Base-by-base conservation (phyloP, 2,888 invertebrate species). In the Ichneumoninae sp. region DNA sequence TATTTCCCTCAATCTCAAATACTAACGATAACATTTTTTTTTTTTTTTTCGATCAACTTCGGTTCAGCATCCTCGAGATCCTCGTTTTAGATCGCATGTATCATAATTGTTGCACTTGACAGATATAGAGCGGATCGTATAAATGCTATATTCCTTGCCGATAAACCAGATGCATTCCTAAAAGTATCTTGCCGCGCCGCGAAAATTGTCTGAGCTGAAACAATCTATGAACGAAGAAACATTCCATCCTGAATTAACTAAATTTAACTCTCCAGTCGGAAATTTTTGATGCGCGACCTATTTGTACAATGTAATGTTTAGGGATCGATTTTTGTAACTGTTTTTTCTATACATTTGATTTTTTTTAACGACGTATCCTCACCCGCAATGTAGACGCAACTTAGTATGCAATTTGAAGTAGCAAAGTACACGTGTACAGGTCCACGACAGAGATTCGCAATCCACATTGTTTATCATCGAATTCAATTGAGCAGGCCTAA, bases 211-310 rank as follows among this genome's bases (percentile, higher is more conserved):
- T 40, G 76, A 76, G 73, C 33, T 71, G 7, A 63, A 78, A 57
- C 65, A 50, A 83, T 83, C 80, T 65, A 77, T 71, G 73, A 88
- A 88, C 84, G 68, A 88, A 87, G 85, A 88, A 89, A 91, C 91
- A 91, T 91, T 91, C 91, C 91, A 91, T 91, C 91, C 91, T 91
- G 83, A 86, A 88, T 87, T 40, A 52, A 57, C 13, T 52, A 81
- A 81, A 65, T 22, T 52, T 26, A 6, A 16, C 36, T n/a, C 40
- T 66, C 66, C 40, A 8, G 19, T 66, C 40, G 26, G 22, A 33
- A 22, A 71, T 16, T 52, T 33, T 44, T 47, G 19, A 69, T 19
- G 71, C 70, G 66, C 33, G 79, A 76, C 71, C 71, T 50, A 76
- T 85, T 85, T 85, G 75, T 82, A 85, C 82, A 69, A 80, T 66